A percentile compares a stretch with the other conserved stretches of the same genome.
Conservation (phyloP, 2,797 vertebrate species). For the Limosa lapponica region DNA sequence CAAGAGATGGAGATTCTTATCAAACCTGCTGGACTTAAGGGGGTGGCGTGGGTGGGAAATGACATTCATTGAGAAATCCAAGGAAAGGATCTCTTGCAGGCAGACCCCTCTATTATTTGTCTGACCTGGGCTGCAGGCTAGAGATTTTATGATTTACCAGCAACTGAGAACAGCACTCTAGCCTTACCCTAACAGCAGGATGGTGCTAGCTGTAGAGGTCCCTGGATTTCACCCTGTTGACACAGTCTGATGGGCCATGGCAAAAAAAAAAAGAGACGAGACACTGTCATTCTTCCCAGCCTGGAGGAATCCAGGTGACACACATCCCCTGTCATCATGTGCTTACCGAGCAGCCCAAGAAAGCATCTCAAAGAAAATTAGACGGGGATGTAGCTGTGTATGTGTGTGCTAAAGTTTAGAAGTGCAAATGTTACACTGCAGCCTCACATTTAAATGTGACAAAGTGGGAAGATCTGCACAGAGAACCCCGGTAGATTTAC, state of each 20-base stretch:
- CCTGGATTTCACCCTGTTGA: background rate
- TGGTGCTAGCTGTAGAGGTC: background rate
- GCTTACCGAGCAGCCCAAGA: background rate
- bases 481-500: background rate
- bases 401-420: background rate
- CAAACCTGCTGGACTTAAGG: background rate
- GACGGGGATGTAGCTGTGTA: background rate
- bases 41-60: background rate
- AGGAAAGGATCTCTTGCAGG: background rate
- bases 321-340: background rate
- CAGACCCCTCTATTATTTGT: background rate
- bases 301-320: background rate
- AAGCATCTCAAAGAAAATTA: background rate
- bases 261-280: background rate
- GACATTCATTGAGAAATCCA: background rate
- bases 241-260: background rate
- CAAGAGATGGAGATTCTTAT: background rate
- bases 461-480: background rate
- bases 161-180: background rate
- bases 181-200: background rate
- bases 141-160: background rate
- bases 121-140: background rate
- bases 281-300: background rate
- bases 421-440: background rate
- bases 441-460: background rate